Base-by-base conservation (phyloP, 2,888 invertebrate species). In the Sminthurinus aureus region DNA sequence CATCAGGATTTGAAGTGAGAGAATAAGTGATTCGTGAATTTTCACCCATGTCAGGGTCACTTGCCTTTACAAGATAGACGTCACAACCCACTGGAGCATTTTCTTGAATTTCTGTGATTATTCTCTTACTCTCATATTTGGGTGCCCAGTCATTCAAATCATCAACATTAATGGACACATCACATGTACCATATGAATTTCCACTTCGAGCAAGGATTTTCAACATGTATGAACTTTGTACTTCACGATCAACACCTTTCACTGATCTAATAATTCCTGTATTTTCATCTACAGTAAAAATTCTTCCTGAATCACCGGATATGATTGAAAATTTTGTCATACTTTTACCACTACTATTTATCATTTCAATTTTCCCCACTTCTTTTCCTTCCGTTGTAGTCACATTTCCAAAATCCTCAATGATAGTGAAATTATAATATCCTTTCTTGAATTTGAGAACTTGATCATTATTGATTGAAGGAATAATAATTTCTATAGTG, bases 81-180 rank as follows among this genome's bases (percentile, higher is more conserved):
- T 98, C 96, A 90, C 97, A 96, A 0, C 98, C 98, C 64, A 98
- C 96, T 24, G 98, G 97, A 88, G 96, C 95, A 90, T 97, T 96
- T 91, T 98, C 98, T 20, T 94, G 93, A 84, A 98, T 92, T 85
- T 92, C 92, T 75, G 96, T 94, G 90, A 95, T 94, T 89, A 96
- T 95, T 89, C 93, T 94, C 86, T 94, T 95, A 79, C 94, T 93
- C 26, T 94, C 92, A 90, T 97, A 97, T 85, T 93, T 92, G 4
- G 98, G 98, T 83, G 94, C 93, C 90, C 98, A 97, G 90, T 98
- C 98, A 91, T 98, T 98, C 6, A 96, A 92, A 91, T 98, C 98
- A 69, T 94, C 91, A 8, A 98, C 92, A 0, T 94, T 94, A 87
- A 98, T 93, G 89, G 95, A 95, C 0, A 96, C 97, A 58, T 91